A percentile compares a stretch with the other conserved stretches of the same genome.
These are phyloP conservation scores for Malurus elegans DNA, from an alignment of 2,113 vertebrate species.

Conservation along the genomic window DNA sequence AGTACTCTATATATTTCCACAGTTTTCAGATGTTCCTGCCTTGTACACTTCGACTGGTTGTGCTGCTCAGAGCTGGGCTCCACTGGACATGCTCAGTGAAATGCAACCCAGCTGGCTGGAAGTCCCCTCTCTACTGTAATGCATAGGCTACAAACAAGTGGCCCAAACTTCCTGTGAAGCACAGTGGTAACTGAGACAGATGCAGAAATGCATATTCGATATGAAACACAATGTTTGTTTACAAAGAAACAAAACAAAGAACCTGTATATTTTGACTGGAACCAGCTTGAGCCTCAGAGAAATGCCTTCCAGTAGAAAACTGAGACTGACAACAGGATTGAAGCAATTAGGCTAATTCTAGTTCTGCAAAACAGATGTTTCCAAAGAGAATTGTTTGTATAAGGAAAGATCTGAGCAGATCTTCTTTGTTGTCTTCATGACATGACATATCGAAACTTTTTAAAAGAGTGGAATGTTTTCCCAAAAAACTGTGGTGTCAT, in stretches of 20 bases:
- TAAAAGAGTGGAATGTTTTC: background rate
- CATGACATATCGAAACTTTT: background rate
- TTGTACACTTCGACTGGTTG: background rate
- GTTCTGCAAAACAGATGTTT: background rate
- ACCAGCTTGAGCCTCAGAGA: background rate
- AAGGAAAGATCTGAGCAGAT: background rate
- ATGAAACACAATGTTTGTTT: background rate
- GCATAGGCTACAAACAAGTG: background rate
- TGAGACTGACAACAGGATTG: background rate
- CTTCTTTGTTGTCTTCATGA: background rate
- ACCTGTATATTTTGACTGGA: background rate
- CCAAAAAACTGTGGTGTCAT: background rate
- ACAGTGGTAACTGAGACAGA: background rate
- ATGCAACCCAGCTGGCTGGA: fast-evolving
- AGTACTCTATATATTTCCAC: background rate
- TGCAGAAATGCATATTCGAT: fast-evolving
- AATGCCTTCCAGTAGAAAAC: background rate
- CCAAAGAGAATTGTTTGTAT: background rate
- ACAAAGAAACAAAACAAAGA: background rate
- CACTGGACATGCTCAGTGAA: background rate
- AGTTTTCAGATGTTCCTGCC: background rate
- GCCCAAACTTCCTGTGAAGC: background rate
- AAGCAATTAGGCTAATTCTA: background rate
- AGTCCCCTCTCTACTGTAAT: fast-evolving
- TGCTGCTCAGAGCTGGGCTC: background rate